Evolutionary conservation across 1,140 invertebrate species (phyloP).

Genomic region (Drosophila kikkawai): DNA sequence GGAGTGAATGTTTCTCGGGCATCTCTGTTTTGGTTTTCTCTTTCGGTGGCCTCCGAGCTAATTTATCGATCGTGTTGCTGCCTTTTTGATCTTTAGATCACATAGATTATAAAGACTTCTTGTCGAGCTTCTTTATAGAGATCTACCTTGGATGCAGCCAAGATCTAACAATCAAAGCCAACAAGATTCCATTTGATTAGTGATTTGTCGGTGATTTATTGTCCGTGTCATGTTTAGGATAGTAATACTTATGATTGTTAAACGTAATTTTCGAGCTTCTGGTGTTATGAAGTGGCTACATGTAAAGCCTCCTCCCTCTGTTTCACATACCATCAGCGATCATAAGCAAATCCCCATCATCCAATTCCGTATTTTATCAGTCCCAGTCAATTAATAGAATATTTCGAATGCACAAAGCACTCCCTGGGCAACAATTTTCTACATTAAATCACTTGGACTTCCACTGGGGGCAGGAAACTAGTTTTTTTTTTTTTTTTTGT

Average conservation of each 20-base stretch:
- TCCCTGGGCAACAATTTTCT: slow-evolving; percentile 39
- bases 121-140: not conserved
- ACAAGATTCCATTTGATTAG: slow-evolving; percentile 11
- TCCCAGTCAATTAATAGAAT: slow-evolving; percentile 34
- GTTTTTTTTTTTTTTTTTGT: slow-evolving; percentile 10
- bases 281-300: not conserved
- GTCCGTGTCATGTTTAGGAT: not conserved
- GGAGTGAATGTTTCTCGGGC: slow-evolving; percentile 2
- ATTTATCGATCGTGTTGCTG: slow-evolving; percentile 34
- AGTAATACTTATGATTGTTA: not conserved
- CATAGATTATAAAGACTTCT: slow-evolving; percentile 5
- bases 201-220: slow-evolving; percentile 6
- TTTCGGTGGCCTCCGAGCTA: slow-evolving; percentile 6
- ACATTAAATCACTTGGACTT: slow-evolving; percentile 22
- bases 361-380: slow-evolving; percentile 24
- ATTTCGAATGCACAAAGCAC: slow-evolving; percentile 29
- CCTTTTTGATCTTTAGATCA: slow-evolving; percentile 41
- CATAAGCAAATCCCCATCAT: not conserved
- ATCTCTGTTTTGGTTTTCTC: slow-evolving; percentile 2
- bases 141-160: not conserved
- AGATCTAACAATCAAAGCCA: not conserved
- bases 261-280: too few species aligned
- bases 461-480: slow-evolving; percentile 28
- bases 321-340: not conserved
- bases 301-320: not conserved